A percentile compares a stretch with the other conserved stretches of the same genome.
These are phyloP conservation scores for Luidia sarsii DNA, from an alignment of 53 echinoderm and acorn worm genomes.

Conservation along the genomic window DNA sequence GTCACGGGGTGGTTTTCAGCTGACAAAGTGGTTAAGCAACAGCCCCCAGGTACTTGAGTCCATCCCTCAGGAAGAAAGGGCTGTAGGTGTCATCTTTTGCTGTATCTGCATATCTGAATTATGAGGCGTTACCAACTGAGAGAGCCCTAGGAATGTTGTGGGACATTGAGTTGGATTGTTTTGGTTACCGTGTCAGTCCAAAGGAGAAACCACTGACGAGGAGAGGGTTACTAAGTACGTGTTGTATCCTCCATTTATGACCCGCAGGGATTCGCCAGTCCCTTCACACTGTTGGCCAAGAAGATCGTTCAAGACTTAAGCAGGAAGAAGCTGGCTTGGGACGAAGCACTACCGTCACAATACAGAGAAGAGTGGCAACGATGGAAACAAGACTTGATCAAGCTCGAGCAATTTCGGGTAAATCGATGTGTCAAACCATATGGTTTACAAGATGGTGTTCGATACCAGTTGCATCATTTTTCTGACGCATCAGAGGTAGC, in stretches of 20 bases:
- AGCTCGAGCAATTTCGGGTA: slow-evolving; percentile 11
- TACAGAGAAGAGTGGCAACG: neutral
- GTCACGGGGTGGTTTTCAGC: slow-evolving; percentile 40
- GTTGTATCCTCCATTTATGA: no score
- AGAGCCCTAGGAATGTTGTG: slow-evolving; percentile 50
- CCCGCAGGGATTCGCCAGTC: slow-evolving; percentile 53
- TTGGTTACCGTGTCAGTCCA: no score
- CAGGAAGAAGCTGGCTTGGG: slow-evolving; percentile 55
- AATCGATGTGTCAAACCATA: slow-evolving; percentile 23
- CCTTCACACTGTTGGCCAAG: slow-evolving; percentile 45
- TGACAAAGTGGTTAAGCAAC: slow-evolving; percentile 60
- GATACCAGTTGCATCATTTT: slow-evolving; percentile 53
- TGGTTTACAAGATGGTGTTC: neutral
- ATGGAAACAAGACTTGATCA: neutral
- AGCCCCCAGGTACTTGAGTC: slow-evolving; percentile 36
- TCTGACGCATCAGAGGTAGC: slow-evolving; percentile 57
- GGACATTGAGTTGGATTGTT: slow-evolving; percentile 28
- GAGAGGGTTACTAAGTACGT: slow-evolving; percentile 30
- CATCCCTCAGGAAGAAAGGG: slow-evolving; percentile 50
- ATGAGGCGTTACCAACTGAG: slow-evolving; percentile 48
- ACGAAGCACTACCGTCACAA: slow-evolving; percentile 37
- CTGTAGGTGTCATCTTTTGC: slow-evolving; percentile 35
- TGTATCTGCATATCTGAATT: slow-evolving; percentile 55
- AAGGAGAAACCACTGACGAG: slow-evolving; percentile 24
- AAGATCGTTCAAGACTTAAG: slow-evolving; percentile 52